phyloP scores from a whole-genome alignment of 2,797 vertebrate species.

The Cottoperca gobio region DNA sequence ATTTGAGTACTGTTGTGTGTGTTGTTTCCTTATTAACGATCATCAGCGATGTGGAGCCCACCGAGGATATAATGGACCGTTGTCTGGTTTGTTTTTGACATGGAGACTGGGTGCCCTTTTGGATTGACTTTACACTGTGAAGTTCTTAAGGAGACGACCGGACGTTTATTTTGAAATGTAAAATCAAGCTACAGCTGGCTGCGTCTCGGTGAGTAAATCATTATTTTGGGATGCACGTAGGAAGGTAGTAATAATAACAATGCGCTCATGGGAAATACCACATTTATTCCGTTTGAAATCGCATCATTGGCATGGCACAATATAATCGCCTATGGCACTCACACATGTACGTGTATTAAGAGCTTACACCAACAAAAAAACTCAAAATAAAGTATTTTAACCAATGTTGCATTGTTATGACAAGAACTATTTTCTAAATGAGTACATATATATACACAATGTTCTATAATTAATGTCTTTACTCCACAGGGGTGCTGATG shows the following conservation, averaged over 20 bases:
- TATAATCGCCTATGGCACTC: not conserved
- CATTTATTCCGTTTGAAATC: not conserved
- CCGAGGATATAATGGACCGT: not conserved
- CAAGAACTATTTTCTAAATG: not conserved
- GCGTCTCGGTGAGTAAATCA: constrained; percentile 33
- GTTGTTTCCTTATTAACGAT: constrained; percentile 7
- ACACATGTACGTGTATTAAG: not conserved
- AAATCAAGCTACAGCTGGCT: constrained; percentile 10
- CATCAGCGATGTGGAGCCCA: constrained; percentile 1
- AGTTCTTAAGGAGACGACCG: constrained; percentile 30
- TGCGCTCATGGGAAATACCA: not conserved
- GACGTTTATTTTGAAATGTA: constrained; percentile 37
- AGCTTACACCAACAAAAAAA: constrained; percentile 4
- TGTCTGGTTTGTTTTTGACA: constrained; percentile 8
- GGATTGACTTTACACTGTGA: constrained; percentile 33
- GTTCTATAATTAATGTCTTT: constrained; percentile 39
- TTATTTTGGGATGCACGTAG: not conserved
- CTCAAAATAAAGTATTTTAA: not conserved
- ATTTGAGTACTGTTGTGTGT: constrained; percentile 34
- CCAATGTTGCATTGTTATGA: constrained; percentile 1
- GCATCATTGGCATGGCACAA: not conserved
- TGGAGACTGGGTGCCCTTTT: constrained; percentile 14
- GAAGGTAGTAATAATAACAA: constrained; percentile 3
- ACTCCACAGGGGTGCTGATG: constrained; percentile 58
- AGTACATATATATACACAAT: constrained; percentile 4